Evolutionary conservation across 1,140 invertebrate species (phyloP).

Genomic region (Phenacoccus solenopsis): DNA sequence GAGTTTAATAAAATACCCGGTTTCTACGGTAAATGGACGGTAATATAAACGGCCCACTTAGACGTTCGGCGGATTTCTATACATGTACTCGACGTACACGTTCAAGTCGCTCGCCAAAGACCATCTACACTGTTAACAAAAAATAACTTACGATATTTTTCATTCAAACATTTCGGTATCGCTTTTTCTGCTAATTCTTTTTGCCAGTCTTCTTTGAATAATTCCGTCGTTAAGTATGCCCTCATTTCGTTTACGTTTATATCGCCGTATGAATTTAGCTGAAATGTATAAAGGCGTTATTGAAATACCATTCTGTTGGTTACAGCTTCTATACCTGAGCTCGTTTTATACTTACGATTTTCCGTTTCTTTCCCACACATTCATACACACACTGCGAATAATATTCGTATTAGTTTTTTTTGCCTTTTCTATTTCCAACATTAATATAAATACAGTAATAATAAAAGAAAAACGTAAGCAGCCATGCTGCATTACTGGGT

Average conservation of each 20-base stretch:
- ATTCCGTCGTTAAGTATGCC: background rate
- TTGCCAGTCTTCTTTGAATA: conserved; percentile 25
- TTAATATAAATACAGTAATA: too few species aligned
- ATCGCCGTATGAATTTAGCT: background rate
- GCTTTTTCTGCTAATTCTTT: conserved; percentile 21
- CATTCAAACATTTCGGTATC: conserved; percentile 20
- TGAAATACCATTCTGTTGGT: too few species aligned
- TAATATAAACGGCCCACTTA: conserved; percentile 1
- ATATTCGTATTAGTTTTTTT: too few species aligned
- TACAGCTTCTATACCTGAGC: too few species aligned
- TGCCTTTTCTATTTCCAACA: too few species aligned
- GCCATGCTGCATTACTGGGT: too few species aligned
- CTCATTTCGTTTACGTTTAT: conserved; percentile 7
- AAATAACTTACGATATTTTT: conserved; percentile 21
- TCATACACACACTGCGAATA: background rate
- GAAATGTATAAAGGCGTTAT: background rate
- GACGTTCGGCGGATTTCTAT: too few species aligned
- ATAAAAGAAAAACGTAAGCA: too few species aligned
- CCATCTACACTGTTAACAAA: too few species aligned
- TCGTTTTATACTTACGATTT: background rate
- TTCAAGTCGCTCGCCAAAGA: too few species aligned
- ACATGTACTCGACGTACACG: too few species aligned
- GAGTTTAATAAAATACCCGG: background rate
- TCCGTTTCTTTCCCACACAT: background rate
- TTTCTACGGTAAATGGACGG: background rate